Evolutionary conservation across 2,797 vertebrate genomes (phyloP).

Genomic region (Betta splendens): DNA sequence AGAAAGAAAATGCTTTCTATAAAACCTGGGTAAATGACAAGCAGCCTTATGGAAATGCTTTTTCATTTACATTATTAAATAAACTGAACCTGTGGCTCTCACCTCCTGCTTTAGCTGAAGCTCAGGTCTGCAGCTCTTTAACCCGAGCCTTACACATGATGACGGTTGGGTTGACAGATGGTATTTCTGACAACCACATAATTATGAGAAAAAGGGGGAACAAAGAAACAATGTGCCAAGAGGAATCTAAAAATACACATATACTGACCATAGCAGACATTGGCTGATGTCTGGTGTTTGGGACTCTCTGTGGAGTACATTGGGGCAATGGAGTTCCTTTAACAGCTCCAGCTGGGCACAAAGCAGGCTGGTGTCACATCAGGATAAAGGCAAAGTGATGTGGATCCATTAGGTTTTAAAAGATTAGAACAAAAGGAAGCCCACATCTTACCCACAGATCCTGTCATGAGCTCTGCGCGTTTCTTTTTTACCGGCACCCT

Average conservation of each 20-base stretch:
- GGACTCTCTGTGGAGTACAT: conserved; percentile 76
- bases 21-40: background rate
- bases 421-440: conserved; percentile 2
- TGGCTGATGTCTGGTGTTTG: conserved; percentile 63
- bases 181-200: conserved; percentile 66
- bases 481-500: conserved; percentile 77
- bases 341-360: conserved; percentile 15
- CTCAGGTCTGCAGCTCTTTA: conserved; percentile 31
- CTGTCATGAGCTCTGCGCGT: conserved; percentile 30
- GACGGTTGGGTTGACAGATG: conserved; percentile 54
- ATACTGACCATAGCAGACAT: conserved; percentile 74
- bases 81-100: conserved; percentile 22
- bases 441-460: conserved; percentile 53
- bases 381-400: conserved; percentile 13
- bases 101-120: conserved; percentile 65
- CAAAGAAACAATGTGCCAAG: conserved; percentile 1
- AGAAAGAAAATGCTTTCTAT: background rate
- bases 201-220: background rate
- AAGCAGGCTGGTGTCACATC: conserved; percentile 17
- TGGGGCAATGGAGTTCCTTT: conserved; percentile 56
- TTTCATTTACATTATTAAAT: background rate
- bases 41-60: background rate
- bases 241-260: background rate
- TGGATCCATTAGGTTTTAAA: background rate
- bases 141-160: conserved; percentile 45